These are phyloP conservation scores for Ectemnius continuus DNA, from an alignment of 2,888 invertebrate genomes.

Conservation along the genomic window DNA sequence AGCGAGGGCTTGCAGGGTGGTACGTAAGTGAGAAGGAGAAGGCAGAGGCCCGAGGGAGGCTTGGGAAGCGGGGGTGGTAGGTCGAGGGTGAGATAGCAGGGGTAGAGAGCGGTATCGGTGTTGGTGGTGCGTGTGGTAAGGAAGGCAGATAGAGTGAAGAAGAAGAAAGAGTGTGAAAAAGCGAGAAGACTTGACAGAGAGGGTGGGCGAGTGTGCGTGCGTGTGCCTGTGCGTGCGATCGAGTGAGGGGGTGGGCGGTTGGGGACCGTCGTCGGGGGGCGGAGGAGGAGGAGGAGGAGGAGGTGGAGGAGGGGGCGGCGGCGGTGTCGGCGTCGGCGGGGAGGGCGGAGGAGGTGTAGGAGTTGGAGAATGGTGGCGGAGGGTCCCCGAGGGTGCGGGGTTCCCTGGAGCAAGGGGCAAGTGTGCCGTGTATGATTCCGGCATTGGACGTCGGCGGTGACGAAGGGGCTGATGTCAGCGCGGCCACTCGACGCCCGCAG, in stretches of 20 bases:
- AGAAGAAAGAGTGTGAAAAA: neutral
- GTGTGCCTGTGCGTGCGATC: neutral
- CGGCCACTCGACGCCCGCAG: conserved; percentile 61
- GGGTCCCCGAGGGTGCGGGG: conserved; percentile 15
- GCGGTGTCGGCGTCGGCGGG: too few species aligned
- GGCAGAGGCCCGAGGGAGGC: neutral
- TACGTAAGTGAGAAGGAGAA: neutral
- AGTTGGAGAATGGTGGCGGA: neutral
- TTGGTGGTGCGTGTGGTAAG: neutral
- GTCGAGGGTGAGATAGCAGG: conserved; percentile 1
- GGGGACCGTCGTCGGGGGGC: too few species aligned
- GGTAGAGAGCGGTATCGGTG: neutral
- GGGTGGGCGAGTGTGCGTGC: neutral
- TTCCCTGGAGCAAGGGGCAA: conserved; percentile 36
- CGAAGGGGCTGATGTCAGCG: conserved; percentile 61
- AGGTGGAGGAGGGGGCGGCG: too few species aligned
- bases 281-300: neutral
- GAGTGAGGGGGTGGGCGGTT: too few species aligned
- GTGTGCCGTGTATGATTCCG: conserved; percentile 49
- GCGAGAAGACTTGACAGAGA: neutral
- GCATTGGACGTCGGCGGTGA: conserved; percentile 57
- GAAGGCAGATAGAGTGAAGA: neutral
- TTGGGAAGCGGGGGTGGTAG: neutral
- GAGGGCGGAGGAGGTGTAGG: neutral
- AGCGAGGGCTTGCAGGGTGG: neutral